Conservation (phyloP, 2,797 vertebrate species). For the Morus bassanus region DNA sequence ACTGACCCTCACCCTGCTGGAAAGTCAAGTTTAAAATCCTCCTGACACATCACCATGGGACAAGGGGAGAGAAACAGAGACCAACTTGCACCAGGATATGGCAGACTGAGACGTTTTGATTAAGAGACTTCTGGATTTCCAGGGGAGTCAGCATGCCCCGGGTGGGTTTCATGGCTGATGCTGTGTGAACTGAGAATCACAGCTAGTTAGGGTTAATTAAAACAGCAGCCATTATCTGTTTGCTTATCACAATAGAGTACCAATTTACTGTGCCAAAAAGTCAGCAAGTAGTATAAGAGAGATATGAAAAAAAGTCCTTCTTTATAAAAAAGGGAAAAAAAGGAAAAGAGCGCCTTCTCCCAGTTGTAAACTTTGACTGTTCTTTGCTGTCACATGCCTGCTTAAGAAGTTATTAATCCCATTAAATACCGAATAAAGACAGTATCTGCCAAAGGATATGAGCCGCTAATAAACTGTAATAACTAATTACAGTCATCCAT, state of each 20-base stretch:
- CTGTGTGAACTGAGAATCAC: background rate
- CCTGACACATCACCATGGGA: background rate
- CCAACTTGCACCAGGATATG: too few species aligned
- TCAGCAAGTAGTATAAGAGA: background rate
- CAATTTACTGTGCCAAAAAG: background rate
- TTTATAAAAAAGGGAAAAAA: background rate
- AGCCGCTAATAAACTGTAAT: constrained; percentile 37
- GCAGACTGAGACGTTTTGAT: background rate
- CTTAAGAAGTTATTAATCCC: constrained; percentile 45
- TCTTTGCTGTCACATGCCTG: background rate
- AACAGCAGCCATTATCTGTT: background rate
- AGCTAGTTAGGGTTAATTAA: background rate
- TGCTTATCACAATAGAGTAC: background rate
- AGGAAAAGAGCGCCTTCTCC: background rate
- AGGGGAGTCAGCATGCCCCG: rapidly evolving
- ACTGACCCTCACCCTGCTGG: background rate
- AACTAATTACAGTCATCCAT: constrained; percentile 28
- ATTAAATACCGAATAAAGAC: background rate
- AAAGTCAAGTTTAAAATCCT: background rate
- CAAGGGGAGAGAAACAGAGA: background rate
- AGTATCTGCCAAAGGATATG: constrained; percentile 9
- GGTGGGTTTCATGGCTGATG: background rate
- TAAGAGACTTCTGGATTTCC: background rate
- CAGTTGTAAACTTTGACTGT: background rate
- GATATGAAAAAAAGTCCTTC: background rate